phyloP scores from a whole-genome alignment of 2,888 invertebrate species.

The Baronia brevicornis region DNA sequence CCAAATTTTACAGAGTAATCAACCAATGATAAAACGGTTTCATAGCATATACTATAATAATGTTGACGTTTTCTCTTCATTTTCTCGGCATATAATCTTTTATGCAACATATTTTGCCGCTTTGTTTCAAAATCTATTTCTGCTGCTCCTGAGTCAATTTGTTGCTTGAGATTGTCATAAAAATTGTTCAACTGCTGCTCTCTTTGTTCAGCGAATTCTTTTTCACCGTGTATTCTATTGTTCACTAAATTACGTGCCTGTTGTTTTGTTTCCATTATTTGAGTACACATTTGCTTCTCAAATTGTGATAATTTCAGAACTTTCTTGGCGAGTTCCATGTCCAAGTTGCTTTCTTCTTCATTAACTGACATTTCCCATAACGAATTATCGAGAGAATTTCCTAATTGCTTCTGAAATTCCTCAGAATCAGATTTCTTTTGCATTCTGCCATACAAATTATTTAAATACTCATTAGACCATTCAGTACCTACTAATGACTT shows the following conservation, averaged over 20 bases:
- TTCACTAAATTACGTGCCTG: conserved; percentile 72
- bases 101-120: conserved; percentile 67
- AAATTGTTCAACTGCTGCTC: conserved; percentile 64
- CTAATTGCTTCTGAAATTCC: conserved; percentile 65
- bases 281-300: conserved; percentile 79
- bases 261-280: conserved; percentile 77
- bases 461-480: conserved; percentile 65
- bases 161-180: conserved; percentile 56
- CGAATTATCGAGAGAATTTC: conserved; percentile 59
- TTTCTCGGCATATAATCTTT: conserved; percentile 71
- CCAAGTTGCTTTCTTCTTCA: conserved; percentile 69
- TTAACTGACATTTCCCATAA: conserved; percentile 71
- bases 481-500: conserved; percentile 43
- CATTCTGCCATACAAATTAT: conserved; percentile 60
- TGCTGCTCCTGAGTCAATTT: conserved; percentile 56
- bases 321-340: conserved; percentile 69
- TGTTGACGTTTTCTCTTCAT: conserved; percentile 61
- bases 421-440: conserved; percentile 53
- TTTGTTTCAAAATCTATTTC: conserved; percentile 72
- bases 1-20: conserved; percentile 71
- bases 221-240: conserved; percentile 69
- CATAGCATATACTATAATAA: conserved; percentile 66
- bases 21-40: conserved; percentile 69
- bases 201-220: conserved; percentile 62
- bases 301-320: conserved; percentile 77